Conservation (phyloP, 2,888 invertebrate species). For the Chloroclysta siterata region DNA sequence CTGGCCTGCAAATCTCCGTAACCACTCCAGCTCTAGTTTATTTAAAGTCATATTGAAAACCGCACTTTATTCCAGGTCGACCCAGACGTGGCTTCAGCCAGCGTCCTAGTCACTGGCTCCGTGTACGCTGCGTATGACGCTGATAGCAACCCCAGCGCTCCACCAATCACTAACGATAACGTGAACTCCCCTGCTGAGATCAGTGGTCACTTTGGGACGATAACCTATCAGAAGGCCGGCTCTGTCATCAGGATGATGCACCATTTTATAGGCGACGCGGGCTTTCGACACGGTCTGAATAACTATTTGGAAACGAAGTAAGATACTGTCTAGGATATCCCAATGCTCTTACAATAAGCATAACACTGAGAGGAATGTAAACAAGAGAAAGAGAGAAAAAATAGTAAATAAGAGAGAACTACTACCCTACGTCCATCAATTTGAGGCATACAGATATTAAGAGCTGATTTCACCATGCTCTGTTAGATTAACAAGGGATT, state of each 20-base stretch:
- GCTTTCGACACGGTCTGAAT: conserved; percentile 58
- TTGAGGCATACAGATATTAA: too few species aligned
- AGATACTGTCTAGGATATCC: conserved; percentile 42
- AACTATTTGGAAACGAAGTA: conserved; percentile 78
- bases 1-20: too few species aligned
- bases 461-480: too few species aligned
- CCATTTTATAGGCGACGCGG: conserved; percentile 70
- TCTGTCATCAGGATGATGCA: conserved; percentile 79
- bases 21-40: too few species aligned
- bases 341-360: too few species aligned
- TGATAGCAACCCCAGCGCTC: conserved; percentile 79
- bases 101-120: conserved; percentile 87
- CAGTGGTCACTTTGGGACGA: conserved; percentile 86
- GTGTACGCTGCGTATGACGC: conserved; percentile 86
- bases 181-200: conserved; percentile 87
- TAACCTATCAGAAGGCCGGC: conserved; percentile 89
- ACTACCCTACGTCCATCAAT: too few species aligned
- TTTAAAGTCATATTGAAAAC: not conserved
- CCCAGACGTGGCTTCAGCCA: conserved; percentile 85
- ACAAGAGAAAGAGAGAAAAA: too few species aligned
- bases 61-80: conserved; percentile 69
- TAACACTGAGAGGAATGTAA: too few species aligned
- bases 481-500: too few species aligned
- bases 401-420: too few species aligned
- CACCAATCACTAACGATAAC: conserved; percentile 84